Evolutionary conservation across 2,113 vertebrate genomes (phyloP), one percentile per base, ranked within the genome.

Genomic region (Ictalurus furcatus): DNA sequence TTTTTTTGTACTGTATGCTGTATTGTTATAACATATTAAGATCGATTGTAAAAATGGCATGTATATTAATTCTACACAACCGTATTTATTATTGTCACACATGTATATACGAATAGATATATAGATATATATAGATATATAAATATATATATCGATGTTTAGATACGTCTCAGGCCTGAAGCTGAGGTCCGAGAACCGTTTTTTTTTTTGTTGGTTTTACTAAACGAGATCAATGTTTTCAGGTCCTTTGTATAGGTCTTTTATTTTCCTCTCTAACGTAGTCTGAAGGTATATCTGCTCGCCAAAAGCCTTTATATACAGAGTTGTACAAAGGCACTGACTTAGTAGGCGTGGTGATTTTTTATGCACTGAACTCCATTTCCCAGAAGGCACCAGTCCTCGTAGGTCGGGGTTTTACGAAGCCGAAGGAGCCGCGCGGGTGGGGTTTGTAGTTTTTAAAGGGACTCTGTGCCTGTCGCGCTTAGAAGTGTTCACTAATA

Each of bases 11-110:
- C 37, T 87, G 48, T 89, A 61, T 87, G 34, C 80, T 89, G 54
- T 89, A 87, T 91, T 87, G n/a, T 86, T 92, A 80, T 89, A 85
- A 67, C 88, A 90, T 91, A 89, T 88, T 90, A 89, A 90, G 44
- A 93, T 92, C 87, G 94, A 92, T 93, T 95, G 92, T 94, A 93
- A 90, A 94, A 89, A 85, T 44, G 82, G 87, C 90, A 92, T 88
- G 88, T 90, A 83, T 80, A 84, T 83, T 84, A 89, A 85, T 79
- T 84, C 67, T 89, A 86, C 86, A 91, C 85, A 63, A 89, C 65
- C 85, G 56, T 83, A 87, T 89, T 86, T 90, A 89, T 87, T 87
- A 83, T 65, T 16, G 37, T 86, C 44, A 67, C 82, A 78, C 67
- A 8, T 86, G 67, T 89, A 37, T 84, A 65, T 86, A 86, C 16